Evolutionary conservation across 2,113 vertebrate genomes (phyloP), one percentile per base, ranked within the genome.

Genomic region (Sterrhoptilus dennistouni): DNA sequence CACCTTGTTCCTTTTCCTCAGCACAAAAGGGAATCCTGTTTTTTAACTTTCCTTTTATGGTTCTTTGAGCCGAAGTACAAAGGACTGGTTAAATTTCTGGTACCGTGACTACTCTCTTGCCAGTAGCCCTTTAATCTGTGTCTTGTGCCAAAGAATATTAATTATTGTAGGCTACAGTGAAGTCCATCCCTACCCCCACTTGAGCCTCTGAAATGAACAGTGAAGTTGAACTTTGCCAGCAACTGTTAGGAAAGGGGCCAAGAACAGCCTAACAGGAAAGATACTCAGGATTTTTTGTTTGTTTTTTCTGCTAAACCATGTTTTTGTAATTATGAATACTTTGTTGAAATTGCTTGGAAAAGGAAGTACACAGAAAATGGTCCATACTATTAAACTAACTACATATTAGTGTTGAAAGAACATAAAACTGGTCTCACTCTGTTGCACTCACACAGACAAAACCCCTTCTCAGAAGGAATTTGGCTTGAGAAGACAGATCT

Each of bases 201-300:
- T 44, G 47, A 89, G 72, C 76, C 85, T 94, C 84, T 28, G 40
- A 91, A 94, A 93, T 20, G 28, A 86, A 61, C 76, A 86, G 72
- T 18, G 38, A 66, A 86, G 59, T 14, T 50, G 52, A 82, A 72
- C 61, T 81, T 47, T 72, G 68, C 76, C 83, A 90, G 93, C 65
- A 92, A 78, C 87, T 95, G 78, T 95, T 95, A 96, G 91, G 78
- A 83, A 88, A 92, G 68, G 68, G 71, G 78, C 75, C 90, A 82
- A 88, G 83, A 95, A 92, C 69, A 91, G 63, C 28, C 79, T 85
- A 84, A 78, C 70, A 93, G 79, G 85, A 94, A 95, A 92, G 92
- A 96, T 86, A 90, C 56, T 64, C 63, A 77, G 64, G 38, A 89
- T 54, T 95, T 96, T 93, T 83, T 87, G 87, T 96, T 97, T 96